A percentile compares a stretch with the other conserved stretches of the same genome.
Evolutionary conservation across 2,797 vertebrate genomes (phyloP).

Genomic region (Euthynnus affinis): DNA sequence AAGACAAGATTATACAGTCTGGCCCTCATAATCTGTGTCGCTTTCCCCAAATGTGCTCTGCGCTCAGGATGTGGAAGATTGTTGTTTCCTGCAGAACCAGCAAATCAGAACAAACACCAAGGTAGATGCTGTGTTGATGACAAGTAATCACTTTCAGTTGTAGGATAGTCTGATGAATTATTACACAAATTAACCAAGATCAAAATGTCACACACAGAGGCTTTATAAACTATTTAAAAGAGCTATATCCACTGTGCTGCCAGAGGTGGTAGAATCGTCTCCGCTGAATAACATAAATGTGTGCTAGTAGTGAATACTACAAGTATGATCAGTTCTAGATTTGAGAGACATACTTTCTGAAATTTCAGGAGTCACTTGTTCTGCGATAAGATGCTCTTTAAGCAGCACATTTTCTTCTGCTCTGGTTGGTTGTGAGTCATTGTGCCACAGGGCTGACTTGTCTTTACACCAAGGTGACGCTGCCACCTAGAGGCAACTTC

Average conservation of each 20-base stretch:
- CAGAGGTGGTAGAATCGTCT: neutral
- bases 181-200: conserved; percentile 13
- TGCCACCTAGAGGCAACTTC: conserved; percentile 73
- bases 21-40: conserved; percentile 10
- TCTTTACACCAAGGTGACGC: conserved; percentile 42
- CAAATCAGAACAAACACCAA: neutral
- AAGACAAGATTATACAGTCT: conserved; percentile 6
- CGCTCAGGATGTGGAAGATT: conserved; percentile 11
- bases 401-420: conserved; percentile 18
- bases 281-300: neutral
- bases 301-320: neutral
- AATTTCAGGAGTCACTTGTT: neutral
- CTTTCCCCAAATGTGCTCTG: conserved; percentile 8
- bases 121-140: conserved; percentile 39
- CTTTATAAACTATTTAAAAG: neutral
- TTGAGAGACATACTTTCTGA: neutral
- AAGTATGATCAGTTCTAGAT: neutral
- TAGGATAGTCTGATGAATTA: conserved; percentile 18
- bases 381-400: neutral
- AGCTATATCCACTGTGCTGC: neutral
- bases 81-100: conserved; percentile 28
- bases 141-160: conserved; percentile 25
- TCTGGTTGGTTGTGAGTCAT: conserved; percentile 32
- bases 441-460: conserved; percentile 14
- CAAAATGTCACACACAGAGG: conserved; percentile 2